Conservation (phyloP, 2,113 vertebrate species). For the Centropristis striata region DNA sequence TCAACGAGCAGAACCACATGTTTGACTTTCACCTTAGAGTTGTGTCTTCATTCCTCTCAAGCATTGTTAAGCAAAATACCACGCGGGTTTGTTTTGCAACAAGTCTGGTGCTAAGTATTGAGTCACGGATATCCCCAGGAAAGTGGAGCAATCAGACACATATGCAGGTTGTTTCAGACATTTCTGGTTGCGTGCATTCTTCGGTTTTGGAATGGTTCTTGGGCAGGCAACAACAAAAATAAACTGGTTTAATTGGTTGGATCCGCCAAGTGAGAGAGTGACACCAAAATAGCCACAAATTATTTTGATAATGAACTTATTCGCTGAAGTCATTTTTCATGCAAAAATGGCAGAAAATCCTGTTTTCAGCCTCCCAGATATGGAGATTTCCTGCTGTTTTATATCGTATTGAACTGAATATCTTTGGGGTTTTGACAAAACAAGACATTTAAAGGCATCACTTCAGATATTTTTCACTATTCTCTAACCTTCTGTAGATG, state of each 20-base stretch:
- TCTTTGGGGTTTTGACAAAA: too few relatives aligned
- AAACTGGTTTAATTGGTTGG: not conserved
- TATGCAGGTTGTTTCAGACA: not conserved
- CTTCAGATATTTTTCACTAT: too few relatives aligned
- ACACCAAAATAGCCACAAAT: too few relatives aligned
- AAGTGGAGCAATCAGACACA: not conserved
- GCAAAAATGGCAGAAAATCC: too few relatives aligned
- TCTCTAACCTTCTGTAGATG: too few relatives aligned
- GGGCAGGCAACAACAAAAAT: not conserved
- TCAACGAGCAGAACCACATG: constrained; percentile 16
- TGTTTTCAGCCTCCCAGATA: too few relatives aligned
- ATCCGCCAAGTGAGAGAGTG: not conserved
- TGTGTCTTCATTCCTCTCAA: constrained; percentile 10
- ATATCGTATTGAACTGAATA: too few relatives aligned
- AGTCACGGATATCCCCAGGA: not conserved
- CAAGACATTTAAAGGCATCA: too few relatives aligned
- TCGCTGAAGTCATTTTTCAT: too few relatives aligned
- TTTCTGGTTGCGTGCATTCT: not conserved
- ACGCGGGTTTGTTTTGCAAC: constrained; percentile 21
- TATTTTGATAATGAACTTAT: too few relatives aligned
- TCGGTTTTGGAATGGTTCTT: constrained; percentile 7
- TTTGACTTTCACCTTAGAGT: not conserved
- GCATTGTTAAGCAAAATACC: not conserved
- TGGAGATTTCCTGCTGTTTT: too few relatives aligned
- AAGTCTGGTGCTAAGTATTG: constrained; percentile 1